A percentile compares a stretch with the other conserved stretches of the same genome.
These are phyloP conservation scores for Cephalopachus bancanus DNA, from an alignment of 2,797 vertebrate species.

Conservation along the genomic window DNA sequence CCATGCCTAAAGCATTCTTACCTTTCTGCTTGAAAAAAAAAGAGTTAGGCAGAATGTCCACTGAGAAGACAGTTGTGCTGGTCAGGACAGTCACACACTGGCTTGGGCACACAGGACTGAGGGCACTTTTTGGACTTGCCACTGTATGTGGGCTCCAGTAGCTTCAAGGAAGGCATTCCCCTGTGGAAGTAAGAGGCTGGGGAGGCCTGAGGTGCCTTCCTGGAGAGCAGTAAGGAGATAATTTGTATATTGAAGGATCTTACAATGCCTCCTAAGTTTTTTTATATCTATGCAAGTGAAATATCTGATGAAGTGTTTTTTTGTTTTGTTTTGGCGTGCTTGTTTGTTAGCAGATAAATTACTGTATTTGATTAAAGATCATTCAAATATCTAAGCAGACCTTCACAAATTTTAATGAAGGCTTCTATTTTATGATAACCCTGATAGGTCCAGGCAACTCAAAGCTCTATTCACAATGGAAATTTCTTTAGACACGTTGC, in stretches of 20 bases:
- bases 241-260: background rate
- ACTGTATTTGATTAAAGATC: background rate
- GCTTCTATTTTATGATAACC: background rate
- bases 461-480: background rate
- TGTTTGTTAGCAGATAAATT: background rate
- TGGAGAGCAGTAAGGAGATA: background rate
- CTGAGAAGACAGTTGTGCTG: accelerated
- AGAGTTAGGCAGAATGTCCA: background rate
- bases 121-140: background rate
- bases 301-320: background rate
- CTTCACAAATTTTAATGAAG: background rate
- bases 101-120: no score
- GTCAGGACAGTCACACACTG: accelerated
- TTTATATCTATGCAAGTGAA: background rate
- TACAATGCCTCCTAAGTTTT: background rate
- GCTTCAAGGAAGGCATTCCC: accelerated
- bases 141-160: background rate
- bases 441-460: background rate
- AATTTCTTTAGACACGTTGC: slow-evolving; percentile 47
- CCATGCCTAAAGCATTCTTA: background rate
- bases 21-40: background rate
- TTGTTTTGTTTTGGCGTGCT: background rate
- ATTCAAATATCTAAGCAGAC: background rate
- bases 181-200: background rate
- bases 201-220: background rate